Percentiles rank a stretch among this genome's conserved stretches.
Conservation (phyloP, 2,888 invertebrate genomes). For the Stenchaetothrips biformis region DNA sequence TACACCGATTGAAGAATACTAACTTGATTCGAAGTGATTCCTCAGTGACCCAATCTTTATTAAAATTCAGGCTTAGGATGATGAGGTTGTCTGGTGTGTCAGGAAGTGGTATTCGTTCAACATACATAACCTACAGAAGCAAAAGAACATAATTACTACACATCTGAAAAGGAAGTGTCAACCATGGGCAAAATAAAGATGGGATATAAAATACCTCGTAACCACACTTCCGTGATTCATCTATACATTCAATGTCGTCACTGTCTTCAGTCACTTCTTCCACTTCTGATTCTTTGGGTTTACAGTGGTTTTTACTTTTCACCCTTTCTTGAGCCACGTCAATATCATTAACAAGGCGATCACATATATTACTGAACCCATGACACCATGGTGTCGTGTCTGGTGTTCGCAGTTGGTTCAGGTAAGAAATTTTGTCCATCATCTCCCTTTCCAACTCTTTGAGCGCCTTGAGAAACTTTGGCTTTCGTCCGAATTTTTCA, state of each 20-base stretch:
- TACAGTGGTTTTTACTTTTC: not conserved
- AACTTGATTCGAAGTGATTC: not conserved
- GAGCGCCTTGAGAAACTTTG: not conserved
- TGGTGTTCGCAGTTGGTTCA: not conserved
- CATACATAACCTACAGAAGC: not conserved
- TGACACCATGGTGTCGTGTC: not conserved
- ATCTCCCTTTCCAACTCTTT: not conserved
- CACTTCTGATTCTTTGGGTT: not conserved
- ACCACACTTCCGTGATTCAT: not conserved
- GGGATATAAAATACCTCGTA: not conserved
- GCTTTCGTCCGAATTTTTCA: not conserved
- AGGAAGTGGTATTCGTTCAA: not conserved
- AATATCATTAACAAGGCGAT: not conserved
- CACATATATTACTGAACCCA: not conserved
- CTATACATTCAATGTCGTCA: not conserved
- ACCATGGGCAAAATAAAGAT: not conserved
- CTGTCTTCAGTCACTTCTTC: not conserved
- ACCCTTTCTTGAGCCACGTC: not conserved
- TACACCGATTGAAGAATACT: not conserved
- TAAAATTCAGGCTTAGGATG: not conserved
- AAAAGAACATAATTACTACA: not conserved
- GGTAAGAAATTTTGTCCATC: not conserved
- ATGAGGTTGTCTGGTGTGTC: not conserved
- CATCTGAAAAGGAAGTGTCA: not conserved
- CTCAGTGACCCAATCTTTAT: constrained; percentile 3